Conservation (phyloP, 1,140 invertebrate species). For the Eciton burchellii region DNA sequence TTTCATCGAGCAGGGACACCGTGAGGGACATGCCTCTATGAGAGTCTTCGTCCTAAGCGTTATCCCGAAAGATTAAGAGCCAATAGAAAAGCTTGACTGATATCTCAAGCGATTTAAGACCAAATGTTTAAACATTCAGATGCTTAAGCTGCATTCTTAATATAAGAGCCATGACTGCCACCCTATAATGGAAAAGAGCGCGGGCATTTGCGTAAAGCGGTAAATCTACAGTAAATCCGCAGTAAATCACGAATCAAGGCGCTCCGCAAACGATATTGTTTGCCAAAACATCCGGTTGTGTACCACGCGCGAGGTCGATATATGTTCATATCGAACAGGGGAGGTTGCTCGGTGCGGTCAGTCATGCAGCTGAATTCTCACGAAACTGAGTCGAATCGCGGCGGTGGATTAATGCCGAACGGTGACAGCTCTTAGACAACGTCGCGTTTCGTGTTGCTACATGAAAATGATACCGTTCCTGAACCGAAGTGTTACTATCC, state of each 20-base stretch:
- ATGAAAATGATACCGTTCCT: conserved; percentile 60
- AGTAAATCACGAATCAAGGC: conserved; percentile 24
- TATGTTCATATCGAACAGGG: conserved; percentile 5
- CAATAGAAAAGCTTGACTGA: too few relatives aligned
- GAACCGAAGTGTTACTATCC: conserved; percentile 13
- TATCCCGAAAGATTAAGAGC: too few relatives aligned
- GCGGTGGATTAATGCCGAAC: conserved; percentile 18
- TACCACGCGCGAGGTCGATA: conserved; percentile 12
- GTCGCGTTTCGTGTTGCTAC: conserved; percentile 27
- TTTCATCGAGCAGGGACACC: too few relatives aligned
- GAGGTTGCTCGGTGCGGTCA: neutral
- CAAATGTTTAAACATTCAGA: too few relatives aligned
- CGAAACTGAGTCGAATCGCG: conserved; percentile 18
- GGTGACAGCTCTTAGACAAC: conserved; percentile 14
- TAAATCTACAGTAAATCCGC: neutral
- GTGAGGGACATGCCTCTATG: too few relatives aligned
- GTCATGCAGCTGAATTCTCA: conserved; percentile 42
- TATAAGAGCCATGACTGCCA: neutral
- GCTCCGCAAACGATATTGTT: conserved; percentile 17
- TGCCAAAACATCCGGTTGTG: conserved; percentile 19
- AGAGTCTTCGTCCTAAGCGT: too few relatives aligned
- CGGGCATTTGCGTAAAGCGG: neutral
- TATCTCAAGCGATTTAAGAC: too few relatives aligned
- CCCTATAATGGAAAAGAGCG: neutral
- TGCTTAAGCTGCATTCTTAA: too few relatives aligned